Conservation (phyloP, 2,888 invertebrate species). For the Gnatocerus cornutus region DNA sequence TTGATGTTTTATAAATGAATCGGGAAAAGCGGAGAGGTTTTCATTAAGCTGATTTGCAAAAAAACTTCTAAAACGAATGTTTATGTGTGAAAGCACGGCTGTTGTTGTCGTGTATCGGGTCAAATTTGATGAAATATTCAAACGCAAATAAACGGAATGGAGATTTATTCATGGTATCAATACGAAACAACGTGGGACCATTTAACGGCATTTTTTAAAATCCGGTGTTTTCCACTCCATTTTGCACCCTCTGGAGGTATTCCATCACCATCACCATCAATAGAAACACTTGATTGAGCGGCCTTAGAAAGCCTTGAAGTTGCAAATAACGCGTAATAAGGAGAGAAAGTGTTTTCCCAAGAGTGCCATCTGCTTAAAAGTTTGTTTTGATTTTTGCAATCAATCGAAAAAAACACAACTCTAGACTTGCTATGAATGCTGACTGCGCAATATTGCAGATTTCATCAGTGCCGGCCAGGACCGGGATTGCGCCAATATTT, state of each 20-base stretch:
- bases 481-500: constrained; percentile 47
- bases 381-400: constrained; percentile 8
- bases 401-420: constrained; percentile 35
- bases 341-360: too few species aligned
- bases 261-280: too few species aligned
- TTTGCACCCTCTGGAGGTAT: too few species aligned
- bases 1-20: constrained; percentile 24
- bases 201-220: too few species aligned
- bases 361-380: too few species aligned
- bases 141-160: constrained; percentile 40
- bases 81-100: constrained; percentile 30
- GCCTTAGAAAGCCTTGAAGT: too few species aligned
- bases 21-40: neutral
- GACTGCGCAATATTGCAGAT: constrained; percentile 48
- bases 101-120: constrained; percentile 39
- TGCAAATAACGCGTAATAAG: too few species aligned
- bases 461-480: constrained; percentile 43
- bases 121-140: constrained; percentile 49
- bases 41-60: constrained; percentile 5
- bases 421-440: constrained; percentile 42
- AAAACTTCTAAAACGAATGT: constrained; percentile 22
- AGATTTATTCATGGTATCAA: constrained; percentile 49
- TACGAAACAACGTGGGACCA: constrained; percentile 23
- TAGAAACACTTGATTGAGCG: too few species aligned
- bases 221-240: too few species aligned